Base-by-base conservation (phyloP, 2,113 vertebrate genomes). In the Sardina pilchardus region DNA sequence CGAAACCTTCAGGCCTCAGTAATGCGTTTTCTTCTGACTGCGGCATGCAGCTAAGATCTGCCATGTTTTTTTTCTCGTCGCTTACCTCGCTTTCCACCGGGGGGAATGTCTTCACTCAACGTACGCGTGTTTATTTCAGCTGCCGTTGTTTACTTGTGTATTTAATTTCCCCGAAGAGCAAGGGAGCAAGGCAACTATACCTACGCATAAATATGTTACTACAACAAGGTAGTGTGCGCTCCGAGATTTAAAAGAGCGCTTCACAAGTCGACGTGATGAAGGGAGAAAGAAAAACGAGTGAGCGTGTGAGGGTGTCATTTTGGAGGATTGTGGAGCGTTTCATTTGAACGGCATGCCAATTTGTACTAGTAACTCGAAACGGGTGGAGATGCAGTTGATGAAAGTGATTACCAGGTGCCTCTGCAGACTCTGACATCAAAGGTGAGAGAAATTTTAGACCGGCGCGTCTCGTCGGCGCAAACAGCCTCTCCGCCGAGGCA, bases 1-100 rank as follows among this genome's bases (percentile, higher is more conserved):
- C 90, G 86, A 92, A 92, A 92, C 91, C 95, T 94, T 84, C 88
- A 91, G 94, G 94, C 93, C 78, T 91, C 88, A 92, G 89, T 90
- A 92, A 94, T 93, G 93, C 91, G 90, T 93, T 90, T 83, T 89
- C 91, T 36, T 86, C 16, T 89, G 91, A 93, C 93, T 86, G 89
- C 26, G 63, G 26, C 26, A 2, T 10, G 30, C 71, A n/a, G 85
- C 83, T 81, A 85, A 81, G 87, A 90, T 82, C 81, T 85, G 43
- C 30, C 63, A 36, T 81, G 84, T 84, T 89, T 42, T 84, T 84
- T 89, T 42, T 84, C 90, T 89, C 84, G 26, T 44, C 26, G 44
- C 67, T 56, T 82, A 14, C 59, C 36, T 44, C 50, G 19, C n/a
- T 48, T 42, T 85, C 84, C 80, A 82, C 63, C n/a, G 43, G 63